Evolutionary conservation across 92 coral and sea anemone genomes (phyloP), one percentile per base, ranked within the genome.

Genomic region (Zoanthus solanderi): DNA sequence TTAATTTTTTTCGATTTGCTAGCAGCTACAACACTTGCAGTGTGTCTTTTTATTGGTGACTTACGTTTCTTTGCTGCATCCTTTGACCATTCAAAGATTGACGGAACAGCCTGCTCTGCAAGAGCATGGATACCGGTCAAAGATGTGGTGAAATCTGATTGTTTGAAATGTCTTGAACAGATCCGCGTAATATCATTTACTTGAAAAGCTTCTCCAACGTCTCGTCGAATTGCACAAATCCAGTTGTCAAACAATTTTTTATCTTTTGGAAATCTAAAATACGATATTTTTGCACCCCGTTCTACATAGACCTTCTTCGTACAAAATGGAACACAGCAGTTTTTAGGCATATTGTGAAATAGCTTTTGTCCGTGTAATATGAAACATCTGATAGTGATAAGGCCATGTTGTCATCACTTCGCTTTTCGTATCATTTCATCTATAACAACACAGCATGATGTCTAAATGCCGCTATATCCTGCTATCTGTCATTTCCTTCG

Each of bases 251-350:
- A 79, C 67, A 87, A 68, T 34, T 37, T 37, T 65, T 57, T 91
- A 15, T 91, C 89, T 42, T 87, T 72, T 16, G 94, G 96, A 78
- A 93, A 91, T 66, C 87, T 86, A 78, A 79, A 85, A 71, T 76
- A 91, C 50, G 92, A 93, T 9, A 93, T 88, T 82, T 88, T 93
- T 30, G n/a, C 18, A 28, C 92, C 94, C 60, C 75, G 60, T 75
- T 90, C 93, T 13, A 54, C 54, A 60, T 93, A 93, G 68, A 75
- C 88, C 71, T 90, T 93, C 72, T 90, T 90, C 29, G 83, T 91
- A 63, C 96, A 93, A 9, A 13, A 57, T 1, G 96, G 94, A 90
- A 93, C 96, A 75, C 92, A 93, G 65, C 96, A 89, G 89, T 92
- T 92, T 84, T 88, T 84, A 50, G 83, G 87, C 94, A 91, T 91